Evolutionary conservation across 1,140 invertebrate species (phyloP), one percentile per base, ranked within the genome.

Genomic region (Drosophila fuyamai): DNA sequence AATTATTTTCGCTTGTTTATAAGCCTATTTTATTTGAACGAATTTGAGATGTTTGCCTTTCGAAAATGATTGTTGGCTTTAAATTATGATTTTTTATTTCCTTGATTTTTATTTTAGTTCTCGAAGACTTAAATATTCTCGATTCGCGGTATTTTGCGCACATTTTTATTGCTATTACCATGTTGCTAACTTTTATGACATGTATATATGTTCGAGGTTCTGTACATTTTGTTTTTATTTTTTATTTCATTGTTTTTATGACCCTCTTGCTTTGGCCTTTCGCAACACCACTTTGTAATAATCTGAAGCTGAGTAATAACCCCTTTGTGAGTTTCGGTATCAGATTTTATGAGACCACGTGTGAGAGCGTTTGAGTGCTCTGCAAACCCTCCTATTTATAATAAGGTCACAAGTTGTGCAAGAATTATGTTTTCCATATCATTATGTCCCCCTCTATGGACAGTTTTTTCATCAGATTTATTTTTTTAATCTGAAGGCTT

Each of bases 241-340:
- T 66, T 58, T 75, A 48, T 71, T 65, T 63, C 56, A 66, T 40
- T 59, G 63, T 14, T 40, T 51, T 46, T 76, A 48, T 70, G 29
- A 38, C 46, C 76, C 65, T 68, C 46, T 48, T 29, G 18, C 16
- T 36, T 36, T 53, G 46, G 50, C 14, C n/a, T 9, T 53, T 53
- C 12, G 16, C 40, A 36, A 35, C n/a, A 46, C 50, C 76, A 83
- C 70, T 70, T 76, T 84, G 82, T 84, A 85, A 77, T 78, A 76
- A 74, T 70, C 53, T 66, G 40, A 46, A 8, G 14, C 54, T 44
- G 29, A 51, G 32, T 58, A 43, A 50, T 41, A 51, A 58, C 32
- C 56, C 43, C 62, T 65, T 76, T 23, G 18, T 8, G 6, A 7
- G 1, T n/a, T 47, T 61, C 47, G 85, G 78, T 82, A 83, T 83